A percentile compares a stretch with the other conserved stretches of the same genome.
These are phyloP conservation scores for Macrochelys suwanniensis DNA, from an alignment of 2,797 vertebrate genomes.

Conservation along the genomic window DNA sequence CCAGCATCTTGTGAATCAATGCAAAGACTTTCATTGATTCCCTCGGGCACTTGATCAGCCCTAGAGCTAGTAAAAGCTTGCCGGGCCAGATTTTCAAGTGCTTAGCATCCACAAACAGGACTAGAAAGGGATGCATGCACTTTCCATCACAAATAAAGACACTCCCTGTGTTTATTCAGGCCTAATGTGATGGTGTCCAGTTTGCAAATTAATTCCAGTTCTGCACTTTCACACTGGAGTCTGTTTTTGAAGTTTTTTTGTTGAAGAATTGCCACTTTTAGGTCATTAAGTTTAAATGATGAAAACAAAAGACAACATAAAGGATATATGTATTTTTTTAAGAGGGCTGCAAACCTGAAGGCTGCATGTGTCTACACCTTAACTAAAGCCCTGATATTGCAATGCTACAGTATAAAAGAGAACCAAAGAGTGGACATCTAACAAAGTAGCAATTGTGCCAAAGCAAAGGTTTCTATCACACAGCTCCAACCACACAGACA, in stretches of 20 bases:
- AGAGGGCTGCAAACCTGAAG: neutral
- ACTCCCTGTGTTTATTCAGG: too few species aligned
- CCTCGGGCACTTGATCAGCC: conserved; percentile 18
- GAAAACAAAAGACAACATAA: neutral
- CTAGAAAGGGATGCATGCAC: neutral
- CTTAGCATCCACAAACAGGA: neutral
- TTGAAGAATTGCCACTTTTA: too few species aligned
- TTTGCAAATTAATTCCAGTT: too few species aligned
- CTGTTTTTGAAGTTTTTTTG: too few species aligned
- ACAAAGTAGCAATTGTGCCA: neutral
- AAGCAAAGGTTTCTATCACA: neutral
- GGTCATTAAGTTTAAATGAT: rapidly evolving
- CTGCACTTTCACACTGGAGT: too few species aligned
- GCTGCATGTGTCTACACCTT: rapidly evolving
- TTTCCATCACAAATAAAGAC: neutral
- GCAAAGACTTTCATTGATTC: neutral
- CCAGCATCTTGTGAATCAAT: neutral
- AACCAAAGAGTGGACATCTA: rapidly evolving
- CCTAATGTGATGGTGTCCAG: too few species aligned
- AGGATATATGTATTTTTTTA: rapidly evolving
- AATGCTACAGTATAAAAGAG: neutral
- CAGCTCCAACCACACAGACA: neutral
- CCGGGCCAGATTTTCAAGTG: conserved; percentile 20
- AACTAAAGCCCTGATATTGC: neutral
- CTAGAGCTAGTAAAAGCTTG: conserved; percentile 14